Conservation (phyloP, 2,797 vertebrate species). For the Scolopax rusticola region DNA sequence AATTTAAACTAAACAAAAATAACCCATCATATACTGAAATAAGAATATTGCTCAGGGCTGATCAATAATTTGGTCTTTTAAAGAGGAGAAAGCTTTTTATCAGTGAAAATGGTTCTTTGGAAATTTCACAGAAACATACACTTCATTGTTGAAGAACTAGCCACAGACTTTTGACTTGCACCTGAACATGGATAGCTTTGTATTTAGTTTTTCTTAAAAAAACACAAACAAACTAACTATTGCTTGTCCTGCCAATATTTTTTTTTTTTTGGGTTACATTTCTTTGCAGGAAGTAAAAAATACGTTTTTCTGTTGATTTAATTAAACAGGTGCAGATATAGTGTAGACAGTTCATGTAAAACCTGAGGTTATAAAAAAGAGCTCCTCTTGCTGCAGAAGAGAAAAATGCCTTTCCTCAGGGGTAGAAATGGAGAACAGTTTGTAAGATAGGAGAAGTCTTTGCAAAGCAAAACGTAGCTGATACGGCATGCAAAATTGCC, state of each 20-base stretch:
- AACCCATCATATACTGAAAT: background rate
- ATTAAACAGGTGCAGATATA: background rate
- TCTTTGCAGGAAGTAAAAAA: background rate
- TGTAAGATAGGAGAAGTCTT: background rate
- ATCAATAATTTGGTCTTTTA: background rate
- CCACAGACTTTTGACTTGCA: background rate
- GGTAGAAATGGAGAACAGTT: background rate
- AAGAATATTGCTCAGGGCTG: background rate
- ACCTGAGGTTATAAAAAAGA: background rate
- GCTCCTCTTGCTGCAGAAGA: background rate
- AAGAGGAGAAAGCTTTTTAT: background rate
- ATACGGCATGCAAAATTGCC: background rate
- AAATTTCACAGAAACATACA: background rate
- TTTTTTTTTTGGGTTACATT: background rate
- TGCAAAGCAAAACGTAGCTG: background rate
- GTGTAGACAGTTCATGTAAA: background rate
- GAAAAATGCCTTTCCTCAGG: background rate
- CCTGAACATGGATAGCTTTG: background rate
- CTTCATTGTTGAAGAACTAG: background rate
- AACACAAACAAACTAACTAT: background rate
- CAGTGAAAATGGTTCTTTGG: background rate
- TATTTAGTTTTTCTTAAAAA: background rate
- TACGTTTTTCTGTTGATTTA: background rate
- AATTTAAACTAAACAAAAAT: background rate
- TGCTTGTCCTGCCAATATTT: background rate